These are phyloP conservation scores for Sarcophaga peregrina DNA, from an alignment of 1,140 invertebrate species.

Conservation along the genomic window DNA sequence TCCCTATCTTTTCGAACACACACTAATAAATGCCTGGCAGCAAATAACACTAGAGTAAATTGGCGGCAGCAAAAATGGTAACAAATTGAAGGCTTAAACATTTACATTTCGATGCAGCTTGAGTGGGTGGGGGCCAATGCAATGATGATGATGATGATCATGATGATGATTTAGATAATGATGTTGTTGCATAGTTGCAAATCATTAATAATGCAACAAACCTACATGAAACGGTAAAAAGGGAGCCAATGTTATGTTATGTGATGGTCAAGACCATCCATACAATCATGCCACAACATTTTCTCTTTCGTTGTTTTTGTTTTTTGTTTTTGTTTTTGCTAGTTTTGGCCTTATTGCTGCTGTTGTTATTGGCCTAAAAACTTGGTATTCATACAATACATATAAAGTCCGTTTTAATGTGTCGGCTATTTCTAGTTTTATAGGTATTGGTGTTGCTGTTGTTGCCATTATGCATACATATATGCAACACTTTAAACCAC, in stretches of 20 bases:
- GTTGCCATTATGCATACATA: neutral
- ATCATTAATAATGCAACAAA: constrained; percentile 20
- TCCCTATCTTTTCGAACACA: no score
- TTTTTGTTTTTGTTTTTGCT: neutral
- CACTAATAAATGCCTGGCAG: no score
- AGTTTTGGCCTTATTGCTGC: neutral
- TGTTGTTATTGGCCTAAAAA: no score
- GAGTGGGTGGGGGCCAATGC: neutral
- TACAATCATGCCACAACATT: neutral
- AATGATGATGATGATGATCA: neutral
- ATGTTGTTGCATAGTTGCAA: neutral
- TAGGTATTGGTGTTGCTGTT: neutral
- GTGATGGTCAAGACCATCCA: constrained; percentile 2
- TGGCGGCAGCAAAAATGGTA: neutral
- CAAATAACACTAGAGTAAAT: no score
- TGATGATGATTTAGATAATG: neutral
- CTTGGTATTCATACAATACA: neutral
- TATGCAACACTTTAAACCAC: constrained; percentile 43
- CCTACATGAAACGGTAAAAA: neutral
- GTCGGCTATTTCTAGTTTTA: neutral
- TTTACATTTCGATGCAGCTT: neutral
- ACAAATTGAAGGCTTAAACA: neutral
- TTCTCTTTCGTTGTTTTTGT: neutral
- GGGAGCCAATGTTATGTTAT: no score
- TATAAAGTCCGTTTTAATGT: neutral